These are phyloP conservation scores for Myiagra hebetior DNA, from an alignment of 2,113 vertebrate species.

Conservation along the genomic window DNA sequence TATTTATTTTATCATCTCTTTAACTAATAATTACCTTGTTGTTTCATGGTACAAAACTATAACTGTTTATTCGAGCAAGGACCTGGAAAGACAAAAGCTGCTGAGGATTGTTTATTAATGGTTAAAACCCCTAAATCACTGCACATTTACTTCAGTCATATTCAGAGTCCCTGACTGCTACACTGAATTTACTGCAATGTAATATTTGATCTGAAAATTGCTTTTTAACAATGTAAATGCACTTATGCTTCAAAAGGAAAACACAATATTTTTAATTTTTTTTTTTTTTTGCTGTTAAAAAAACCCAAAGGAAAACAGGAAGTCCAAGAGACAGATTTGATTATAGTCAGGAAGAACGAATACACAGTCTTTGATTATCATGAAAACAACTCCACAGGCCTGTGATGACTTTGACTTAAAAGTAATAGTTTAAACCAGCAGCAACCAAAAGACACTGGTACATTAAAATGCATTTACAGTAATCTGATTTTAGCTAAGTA, in stretches of 20 bases:
- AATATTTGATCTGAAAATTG: background rate
- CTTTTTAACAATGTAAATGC: background rate
- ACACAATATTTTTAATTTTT: background rate
- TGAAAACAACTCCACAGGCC: background rate
- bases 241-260: background rate
- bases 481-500: background rate
- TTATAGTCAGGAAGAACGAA: conserved; percentile 10
- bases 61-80: background rate
- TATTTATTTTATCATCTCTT: background rate
- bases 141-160: background rate
- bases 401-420: background rate
- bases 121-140: accelerated
- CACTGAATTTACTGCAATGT: background rate
- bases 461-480: background rate
- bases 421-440: background rate
- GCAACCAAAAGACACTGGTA: background rate
- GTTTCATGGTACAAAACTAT: background rate
- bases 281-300: background rate
- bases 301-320: background rate
- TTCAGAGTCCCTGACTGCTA: background rate
- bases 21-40: background rate
- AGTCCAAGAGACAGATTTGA: conserved; percentile 26
- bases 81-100: background rate
- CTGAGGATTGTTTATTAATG: background rate
- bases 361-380: background rate